These are phyloP conservation scores for Noctua pronuba DNA, from an alignment of 2,888 invertebrate species.

Conservation along the genomic window DNA sequence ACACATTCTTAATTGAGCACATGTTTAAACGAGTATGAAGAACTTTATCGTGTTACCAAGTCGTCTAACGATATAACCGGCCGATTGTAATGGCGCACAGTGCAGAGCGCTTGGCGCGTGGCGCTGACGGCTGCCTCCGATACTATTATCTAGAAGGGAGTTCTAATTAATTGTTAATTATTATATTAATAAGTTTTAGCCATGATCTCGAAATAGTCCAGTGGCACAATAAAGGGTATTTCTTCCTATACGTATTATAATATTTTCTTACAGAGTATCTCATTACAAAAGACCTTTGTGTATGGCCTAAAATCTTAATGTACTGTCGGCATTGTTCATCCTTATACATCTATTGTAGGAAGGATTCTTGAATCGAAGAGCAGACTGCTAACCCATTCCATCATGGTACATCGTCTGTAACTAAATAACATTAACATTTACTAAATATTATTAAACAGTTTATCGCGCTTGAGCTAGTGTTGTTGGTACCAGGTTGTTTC, in stretches of 20 bases:
- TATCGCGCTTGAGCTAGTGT: constrained; percentile 5
- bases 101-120: constrained; percentile 30
- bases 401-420: not conserved
- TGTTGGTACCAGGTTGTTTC: constrained; percentile 16
- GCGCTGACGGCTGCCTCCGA: constrained; percentile 38
- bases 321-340: not conserved
- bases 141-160: constrained; percentile 28
- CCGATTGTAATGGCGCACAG: constrained; percentile 1
- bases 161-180: constrained; percentile 37
- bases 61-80: constrained; percentile 16
- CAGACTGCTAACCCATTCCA: not conserved
- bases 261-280: constrained; percentile 5
- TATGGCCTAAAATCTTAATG: constrained; percentile 9
- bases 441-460: not conserved
- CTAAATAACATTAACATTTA: not conserved
- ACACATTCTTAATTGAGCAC: constrained; percentile 12
- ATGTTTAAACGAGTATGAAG: constrained; percentile 6
- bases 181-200: not conserved
- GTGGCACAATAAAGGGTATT: not conserved
- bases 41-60: constrained; percentile 18
- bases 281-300: constrained; percentile 1
- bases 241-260: not conserved
- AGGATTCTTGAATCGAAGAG: not conserved
- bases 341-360: not conserved
- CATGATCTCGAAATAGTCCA: not conserved